Evolutionary conservation across 2,797 vertebrate genomes (phyloP).

Genomic region (Gastrophryne carolinensis): DNA sequence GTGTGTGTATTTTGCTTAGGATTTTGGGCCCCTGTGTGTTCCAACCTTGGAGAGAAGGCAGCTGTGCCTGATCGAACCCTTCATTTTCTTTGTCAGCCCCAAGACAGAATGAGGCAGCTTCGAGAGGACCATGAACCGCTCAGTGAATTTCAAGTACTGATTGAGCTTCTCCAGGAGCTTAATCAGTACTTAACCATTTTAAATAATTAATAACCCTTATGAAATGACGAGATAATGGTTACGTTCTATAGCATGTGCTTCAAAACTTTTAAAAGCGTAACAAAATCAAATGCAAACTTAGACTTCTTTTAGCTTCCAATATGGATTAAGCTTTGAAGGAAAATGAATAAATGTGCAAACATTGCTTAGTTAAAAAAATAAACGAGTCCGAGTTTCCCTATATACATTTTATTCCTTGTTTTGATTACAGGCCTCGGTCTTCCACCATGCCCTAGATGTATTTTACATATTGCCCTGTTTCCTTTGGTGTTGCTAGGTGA

Average conservation of each 20-base stretch:
- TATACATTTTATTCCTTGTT: background rate
- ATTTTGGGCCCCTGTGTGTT: slow-evolving; percentile 47
- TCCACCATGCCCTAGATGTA: slow-evolving; percentile 1
- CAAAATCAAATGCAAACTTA: background rate
- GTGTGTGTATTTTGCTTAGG: slow-evolving; percentile 49
- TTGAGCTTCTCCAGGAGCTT: background rate
- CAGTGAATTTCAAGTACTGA: background rate
- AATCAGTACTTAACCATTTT: background rate
- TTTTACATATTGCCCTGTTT: slow-evolving; percentile 20
- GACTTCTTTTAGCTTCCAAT: background rate
- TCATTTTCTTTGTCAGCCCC: background rate
- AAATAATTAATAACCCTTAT: background rate
- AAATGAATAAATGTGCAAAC: slow-evolving; percentile 20
- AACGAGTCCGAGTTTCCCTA: background rate
- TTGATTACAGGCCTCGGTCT: slow-evolving; percentile 13
- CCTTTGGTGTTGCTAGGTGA: slow-evolving; percentile 23
- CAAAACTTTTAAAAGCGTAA: no score
- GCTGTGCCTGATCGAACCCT: slow-evolving; percentile 37
- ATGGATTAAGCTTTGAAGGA: slow-evolving; percentile 2
- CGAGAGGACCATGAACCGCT: background rate
- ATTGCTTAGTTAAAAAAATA: slow-evolving; percentile 5
- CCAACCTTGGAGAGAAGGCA: slow-evolving; percentile 50
- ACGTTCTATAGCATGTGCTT: no score
- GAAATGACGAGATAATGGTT: background rate
- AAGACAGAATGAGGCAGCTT: background rate